These are phyloP conservation scores for Cotesia chilonis DNA, from an alignment of 1,140 invertebrate species.

Conservation along the genomic window DNA sequence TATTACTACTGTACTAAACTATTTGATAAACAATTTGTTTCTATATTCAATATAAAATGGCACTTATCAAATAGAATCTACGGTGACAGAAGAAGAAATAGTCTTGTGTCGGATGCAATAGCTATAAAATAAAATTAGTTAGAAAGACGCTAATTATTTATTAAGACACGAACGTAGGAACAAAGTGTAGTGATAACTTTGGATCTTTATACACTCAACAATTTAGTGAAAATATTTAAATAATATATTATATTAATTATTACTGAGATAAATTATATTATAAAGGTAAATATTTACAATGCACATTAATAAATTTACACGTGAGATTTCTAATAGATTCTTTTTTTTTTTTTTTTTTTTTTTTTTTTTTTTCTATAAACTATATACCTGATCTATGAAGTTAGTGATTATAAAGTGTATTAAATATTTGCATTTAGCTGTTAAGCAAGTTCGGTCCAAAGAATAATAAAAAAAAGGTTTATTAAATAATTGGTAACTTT, in stretches of 20 bases:
- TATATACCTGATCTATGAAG: slow-evolving; percentile 25
- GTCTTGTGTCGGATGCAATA: no score
- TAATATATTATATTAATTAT: background rate
- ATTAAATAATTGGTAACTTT: slow-evolving; percentile 7
- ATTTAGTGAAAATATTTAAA: background rate
- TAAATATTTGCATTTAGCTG: background rate
- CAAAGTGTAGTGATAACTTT: slow-evolving; percentile 8
- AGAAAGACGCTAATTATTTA: background rate
- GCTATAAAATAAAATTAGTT: no score
- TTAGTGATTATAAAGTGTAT: slow-evolving; percentile 8
- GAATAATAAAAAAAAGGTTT: slow-evolving; percentile 9
- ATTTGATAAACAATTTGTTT: no score
- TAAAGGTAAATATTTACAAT: background rate
- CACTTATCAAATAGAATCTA: no score
- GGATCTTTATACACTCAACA: slow-evolving; percentile 17
- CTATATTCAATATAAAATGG: no score
- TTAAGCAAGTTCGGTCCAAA: slow-evolving; percentile 19
- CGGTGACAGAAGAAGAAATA: no score
- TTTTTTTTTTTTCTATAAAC: slow-evolving; percentile 5
- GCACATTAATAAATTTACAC: slow-evolving; percentile 1
- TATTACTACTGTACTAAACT: no score
- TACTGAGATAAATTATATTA: background rate
- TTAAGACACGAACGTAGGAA: slow-evolving; percentile 2
- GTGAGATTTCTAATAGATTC: background rate
- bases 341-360: background rate